These are phyloP conservation scores for Grammomys dolichurus DNA, from an alignment of 2,113 vertebrate genomes.

Conservation along the genomic window DNA sequence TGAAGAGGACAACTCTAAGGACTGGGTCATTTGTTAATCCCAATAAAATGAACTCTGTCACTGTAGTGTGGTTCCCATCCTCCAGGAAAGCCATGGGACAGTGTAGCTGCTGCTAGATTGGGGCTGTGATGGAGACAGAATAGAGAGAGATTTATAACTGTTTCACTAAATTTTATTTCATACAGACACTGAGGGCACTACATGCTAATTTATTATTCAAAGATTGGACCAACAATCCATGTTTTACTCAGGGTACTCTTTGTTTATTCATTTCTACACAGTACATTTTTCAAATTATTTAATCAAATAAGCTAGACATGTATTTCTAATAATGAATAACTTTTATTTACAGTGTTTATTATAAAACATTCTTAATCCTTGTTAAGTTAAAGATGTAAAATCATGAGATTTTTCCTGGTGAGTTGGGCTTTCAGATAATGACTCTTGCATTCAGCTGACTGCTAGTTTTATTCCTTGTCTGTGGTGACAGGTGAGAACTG, in stretches of 20 bases:
- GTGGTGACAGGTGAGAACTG: neutral
- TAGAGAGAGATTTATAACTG: neutral
- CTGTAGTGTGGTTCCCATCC: neutral
- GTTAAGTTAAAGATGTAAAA: neutral
- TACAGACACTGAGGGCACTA: neutral
- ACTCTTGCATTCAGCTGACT: neutral
- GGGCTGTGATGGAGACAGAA: neutral
- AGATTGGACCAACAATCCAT: neutral
- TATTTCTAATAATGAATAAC: neutral
- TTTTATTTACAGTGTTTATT: neutral
- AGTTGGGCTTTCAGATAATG: neutral
- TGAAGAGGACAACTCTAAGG: too few relatives aligned
- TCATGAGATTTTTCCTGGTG: neutral
- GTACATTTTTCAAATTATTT: neutral
- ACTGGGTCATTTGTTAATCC: too few relatives aligned
- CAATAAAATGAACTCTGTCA: neutral
- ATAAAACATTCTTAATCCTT: neutral
- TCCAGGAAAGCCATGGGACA: constrained; percentile 34
- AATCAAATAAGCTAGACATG: neutral
- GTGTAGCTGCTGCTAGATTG: constrained; percentile 5
- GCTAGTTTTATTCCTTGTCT: neutral
- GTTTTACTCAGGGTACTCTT: neutral
- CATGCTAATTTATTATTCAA: neutral
- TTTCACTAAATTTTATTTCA: neutral
- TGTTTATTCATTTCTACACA: neutral